Conservation (phyloP, 2,113 vertebrate genomes). For the Otocyon megalotis region DNA sequence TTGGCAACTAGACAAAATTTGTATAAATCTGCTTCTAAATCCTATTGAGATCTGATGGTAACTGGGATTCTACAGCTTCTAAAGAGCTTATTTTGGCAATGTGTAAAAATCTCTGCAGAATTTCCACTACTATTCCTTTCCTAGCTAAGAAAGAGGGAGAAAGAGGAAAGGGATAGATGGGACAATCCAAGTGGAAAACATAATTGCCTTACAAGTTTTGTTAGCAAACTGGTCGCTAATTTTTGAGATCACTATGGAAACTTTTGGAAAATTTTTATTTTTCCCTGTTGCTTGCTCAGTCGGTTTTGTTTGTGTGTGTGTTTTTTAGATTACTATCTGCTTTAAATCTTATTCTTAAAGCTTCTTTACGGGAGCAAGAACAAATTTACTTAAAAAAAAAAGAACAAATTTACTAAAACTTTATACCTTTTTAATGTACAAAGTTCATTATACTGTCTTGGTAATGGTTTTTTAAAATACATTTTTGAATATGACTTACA, state of each 20-base stretch:
- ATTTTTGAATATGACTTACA: neutral
- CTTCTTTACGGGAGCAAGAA: neutral
- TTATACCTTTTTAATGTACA: neutral
- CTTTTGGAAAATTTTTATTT: neutral
- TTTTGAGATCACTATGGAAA: slow-evolving; percentile 29
- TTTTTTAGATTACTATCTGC: neutral
- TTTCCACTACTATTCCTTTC: slow-evolving; percentile 1
- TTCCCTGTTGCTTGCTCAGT: neutral
- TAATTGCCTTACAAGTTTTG: slow-evolving; percentile 15
- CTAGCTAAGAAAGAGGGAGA: neutral
- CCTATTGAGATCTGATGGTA: neutral
- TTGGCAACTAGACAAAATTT: neutral
- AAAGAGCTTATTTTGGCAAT: slow-evolving; percentile 50
- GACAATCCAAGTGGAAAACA: neutral
- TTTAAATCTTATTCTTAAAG: slow-evolving; percentile 49
- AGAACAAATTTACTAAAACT: slow-evolving; percentile 29
- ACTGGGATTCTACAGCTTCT: neutral
- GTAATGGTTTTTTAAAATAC: neutral
- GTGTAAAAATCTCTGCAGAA: slow-evolving; percentile 27
- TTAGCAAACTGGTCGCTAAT: neutral
- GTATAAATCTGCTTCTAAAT: neutral
- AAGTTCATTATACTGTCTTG: neutral
- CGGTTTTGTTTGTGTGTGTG: neutral
- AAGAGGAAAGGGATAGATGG: neutral
- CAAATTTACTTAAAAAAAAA: neutral